These are phyloP conservation scores for Chrysocyon brachyurus DNA, from an alignment of 2,797 vertebrate species.

Conservation along the genomic window DNA sequence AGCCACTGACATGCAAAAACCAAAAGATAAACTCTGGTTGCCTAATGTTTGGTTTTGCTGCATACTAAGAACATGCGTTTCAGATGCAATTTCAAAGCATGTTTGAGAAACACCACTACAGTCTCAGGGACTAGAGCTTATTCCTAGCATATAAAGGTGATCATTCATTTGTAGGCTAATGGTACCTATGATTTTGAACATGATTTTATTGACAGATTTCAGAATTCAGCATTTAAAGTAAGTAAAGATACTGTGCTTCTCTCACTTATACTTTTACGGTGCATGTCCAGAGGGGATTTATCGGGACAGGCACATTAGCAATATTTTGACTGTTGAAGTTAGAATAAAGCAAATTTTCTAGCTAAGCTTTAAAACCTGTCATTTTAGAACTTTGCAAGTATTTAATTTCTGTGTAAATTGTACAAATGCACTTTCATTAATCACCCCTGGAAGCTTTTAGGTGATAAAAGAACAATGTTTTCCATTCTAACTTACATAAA, in stretches of 20 bases:
- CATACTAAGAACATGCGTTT: neutral
- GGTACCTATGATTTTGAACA: neutral
- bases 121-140: neutral
- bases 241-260: neutral
- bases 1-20: neutral
- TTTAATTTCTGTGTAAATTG: slow-evolving; percentile 64
- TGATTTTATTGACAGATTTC: neutral
- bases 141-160: neutral
- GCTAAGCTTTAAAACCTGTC: slow-evolving; percentile 52
- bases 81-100: neutral
- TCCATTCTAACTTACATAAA: slow-evolving; percentile 60
- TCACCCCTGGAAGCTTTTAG: slow-evolving; percentile 31
- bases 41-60: neutral
- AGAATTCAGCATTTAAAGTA: neutral
- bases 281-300: neutral
- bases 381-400: slow-evolving; percentile 46
- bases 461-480: slow-evolving; percentile 51
- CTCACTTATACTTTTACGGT: neutral
- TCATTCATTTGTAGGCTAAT: neutral
- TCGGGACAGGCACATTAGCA: neutral
- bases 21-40: neutral
- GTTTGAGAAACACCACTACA: neutral
- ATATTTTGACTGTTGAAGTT: neutral
- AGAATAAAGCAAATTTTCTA: slow-evolving; percentile 42
- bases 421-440: slow-evolving; percentile 58